Evolutionary conservation across 2,113 vertebrate species (phyloP).

Genomic region (Piaya cayana): DNA sequence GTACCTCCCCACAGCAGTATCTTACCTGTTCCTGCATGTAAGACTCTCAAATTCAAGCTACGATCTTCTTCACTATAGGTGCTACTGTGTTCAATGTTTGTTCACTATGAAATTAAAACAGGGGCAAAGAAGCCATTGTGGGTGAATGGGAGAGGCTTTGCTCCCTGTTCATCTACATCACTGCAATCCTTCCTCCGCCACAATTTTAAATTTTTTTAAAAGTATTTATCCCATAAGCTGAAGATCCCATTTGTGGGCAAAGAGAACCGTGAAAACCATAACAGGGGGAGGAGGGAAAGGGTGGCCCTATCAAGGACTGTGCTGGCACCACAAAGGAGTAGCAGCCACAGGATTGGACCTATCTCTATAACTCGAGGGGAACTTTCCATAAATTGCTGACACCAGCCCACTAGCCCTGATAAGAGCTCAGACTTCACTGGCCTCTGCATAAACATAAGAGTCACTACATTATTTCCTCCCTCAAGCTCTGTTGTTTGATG

Average conservation of each 20-base stretch:
- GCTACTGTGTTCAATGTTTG: neutral
- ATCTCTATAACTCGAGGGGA: neutral
- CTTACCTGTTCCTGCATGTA: neutral
- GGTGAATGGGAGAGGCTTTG: neutral
- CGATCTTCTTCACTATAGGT: neutral
- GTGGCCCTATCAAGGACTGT: neutral
- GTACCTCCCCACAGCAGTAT: neutral
- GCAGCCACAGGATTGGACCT: neutral
- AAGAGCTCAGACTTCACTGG: neutral
- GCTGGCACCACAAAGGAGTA: neutral
- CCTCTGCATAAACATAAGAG: neutral
- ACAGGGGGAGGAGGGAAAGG: neutral
- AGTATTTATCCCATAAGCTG: neutral
- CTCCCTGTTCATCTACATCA: neutral
- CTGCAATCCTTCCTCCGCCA: neutral
- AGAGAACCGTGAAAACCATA: neutral
- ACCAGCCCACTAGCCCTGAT: neutral
- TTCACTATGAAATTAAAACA: neutral
- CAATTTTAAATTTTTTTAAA: neutral
- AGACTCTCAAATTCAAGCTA: neutral
- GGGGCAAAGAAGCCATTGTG: fast-evolving
- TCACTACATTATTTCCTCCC: neutral
- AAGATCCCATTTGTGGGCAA: neutral
- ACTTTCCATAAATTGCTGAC: neutral
- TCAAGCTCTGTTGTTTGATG: neutral